Evolutionary conservation across 2,797 vertebrate species (phyloP).

Genomic region (Psittacula echo): DNA sequence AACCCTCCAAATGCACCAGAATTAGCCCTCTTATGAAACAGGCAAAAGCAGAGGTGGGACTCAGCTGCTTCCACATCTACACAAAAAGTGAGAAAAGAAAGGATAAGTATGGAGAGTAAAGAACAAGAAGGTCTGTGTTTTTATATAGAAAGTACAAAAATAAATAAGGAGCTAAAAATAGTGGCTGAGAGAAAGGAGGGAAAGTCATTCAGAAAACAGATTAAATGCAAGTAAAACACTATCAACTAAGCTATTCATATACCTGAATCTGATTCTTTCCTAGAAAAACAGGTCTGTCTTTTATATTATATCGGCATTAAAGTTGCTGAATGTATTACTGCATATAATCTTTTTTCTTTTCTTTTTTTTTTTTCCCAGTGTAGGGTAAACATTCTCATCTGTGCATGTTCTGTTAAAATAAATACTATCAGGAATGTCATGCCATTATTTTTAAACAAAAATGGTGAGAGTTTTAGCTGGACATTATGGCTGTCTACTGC

Average conservation of each 20-base stretch:
- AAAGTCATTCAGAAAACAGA: neutral
- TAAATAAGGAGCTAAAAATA: neutral
- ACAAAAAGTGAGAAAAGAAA: neutral
- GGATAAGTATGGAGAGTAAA: neutral
- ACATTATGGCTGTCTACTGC: neutral
- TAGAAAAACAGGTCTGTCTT: slow-evolving; percentile 44
- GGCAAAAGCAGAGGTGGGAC: neutral
- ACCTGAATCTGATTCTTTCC: neutral
- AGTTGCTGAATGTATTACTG: slow-evolving; percentile 32
- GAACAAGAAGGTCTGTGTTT: neutral
- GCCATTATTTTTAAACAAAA: slow-evolving; percentile 46
- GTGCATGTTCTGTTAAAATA: slow-evolving; percentile 55
- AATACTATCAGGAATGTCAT: slow-evolving; percentile 23
- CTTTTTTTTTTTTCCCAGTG: neutral
- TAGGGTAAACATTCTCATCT: slow-evolving; percentile 59
- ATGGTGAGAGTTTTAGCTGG: slow-evolving; percentile 35
- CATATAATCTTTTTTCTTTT: neutral
- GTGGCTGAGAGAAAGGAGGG: neutral
- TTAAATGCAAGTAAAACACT: slow-evolving; percentile 59
- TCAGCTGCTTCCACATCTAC: neutral
- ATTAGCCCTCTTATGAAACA: neutral
- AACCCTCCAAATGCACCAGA: neutral
- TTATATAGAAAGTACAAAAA: slow-evolving; percentile 43
- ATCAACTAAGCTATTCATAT: neutral
- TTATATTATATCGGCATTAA: neutral